Evolutionary conservation across 2,113 vertebrate species (phyloP), one percentile per base, ranked within the genome.

Genomic region (Myodes glareolus): DNA sequence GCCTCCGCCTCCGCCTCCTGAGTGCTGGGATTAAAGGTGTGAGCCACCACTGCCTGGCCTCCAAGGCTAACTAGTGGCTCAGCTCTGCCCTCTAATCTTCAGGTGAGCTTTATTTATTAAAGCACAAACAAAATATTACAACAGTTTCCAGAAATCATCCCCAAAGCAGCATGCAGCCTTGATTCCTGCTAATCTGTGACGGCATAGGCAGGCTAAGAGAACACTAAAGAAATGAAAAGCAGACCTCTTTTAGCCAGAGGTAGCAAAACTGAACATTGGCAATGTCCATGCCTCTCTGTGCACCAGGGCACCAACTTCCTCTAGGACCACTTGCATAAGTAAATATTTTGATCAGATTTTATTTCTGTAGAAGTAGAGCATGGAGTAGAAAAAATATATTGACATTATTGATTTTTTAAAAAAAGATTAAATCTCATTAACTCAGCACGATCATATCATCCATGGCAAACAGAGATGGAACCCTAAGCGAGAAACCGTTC

Each of bases 261-360:
- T 14, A 33, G 67, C 58, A 52, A 91, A 76, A 95, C 29, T 86
- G 45, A 52, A 47, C 25, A 19, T 73, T 16, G 21, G 73, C 3
- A 3, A 47, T 52, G 11, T 70, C 1, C 31, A 17, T 3, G 29
- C 8, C 31, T 94, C 70, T 70, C 50, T 77, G 67, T 58, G 50
- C 3, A n/a, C 29, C 7, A 23, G 39, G 81, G 21, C 16, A 23
- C 81, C 45, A 89, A 81, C 33, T 86, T 73, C 85, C n/a, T 50
- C 67, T 0, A 23, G 88, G 6, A 65, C 12, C 10, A 55, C 6
- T 92, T 95, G 9, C 70, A 72, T 91, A 76, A 81, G 45, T 86
- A 92, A 93, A 47, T 61, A 70, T 80, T 91, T 87, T 78, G 10
- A 78, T 93, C 23, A 33, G 27, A 52, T 94, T 92, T 95, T 82